Conservation (phyloP, 2,888 invertebrate genomes). For the Colletes collaris region DNA sequence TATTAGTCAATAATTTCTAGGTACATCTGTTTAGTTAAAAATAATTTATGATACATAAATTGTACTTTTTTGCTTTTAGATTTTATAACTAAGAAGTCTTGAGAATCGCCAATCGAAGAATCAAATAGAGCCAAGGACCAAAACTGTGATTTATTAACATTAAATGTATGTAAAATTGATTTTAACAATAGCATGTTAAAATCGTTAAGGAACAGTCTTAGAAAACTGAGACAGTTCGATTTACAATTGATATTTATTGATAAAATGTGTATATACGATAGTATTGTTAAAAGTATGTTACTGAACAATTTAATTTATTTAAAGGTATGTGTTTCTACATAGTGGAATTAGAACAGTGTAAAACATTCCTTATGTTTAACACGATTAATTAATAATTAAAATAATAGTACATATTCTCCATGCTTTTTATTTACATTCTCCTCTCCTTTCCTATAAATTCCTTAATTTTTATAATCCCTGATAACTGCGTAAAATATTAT, state of each 20-base stretch:
- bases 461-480: too few relatives aligned
- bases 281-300: too few relatives aligned
- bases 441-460: too few relatives aligned
- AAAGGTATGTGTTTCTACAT: too few relatives aligned
- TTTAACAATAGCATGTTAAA: conserved; percentile 72
- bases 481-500: too few relatives aligned
- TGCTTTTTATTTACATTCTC: too few relatives aligned
- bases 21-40: conserved; percentile 14
- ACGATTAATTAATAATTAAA: too few relatives aligned
- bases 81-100: conserved; percentile 84
- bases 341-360: too few relatives aligned
- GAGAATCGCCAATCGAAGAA: conserved; percentile 83
- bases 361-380: too few relatives aligned
- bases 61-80: conserved; percentile 60
- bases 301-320: too few relatives aligned
- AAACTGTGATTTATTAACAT: background rate
- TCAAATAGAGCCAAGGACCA: conserved; percentile 8
- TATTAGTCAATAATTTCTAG: conserved; percentile 64
- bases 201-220: conserved; percentile 75
- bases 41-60: too few relatives aligned
- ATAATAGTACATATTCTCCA: too few relatives aligned
- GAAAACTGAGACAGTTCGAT: conserved; percentile 69
- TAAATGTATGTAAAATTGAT: conserved; percentile 18
- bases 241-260: conserved; percentile 58
- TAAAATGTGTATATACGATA: conserved; percentile 22